Conservation (phyloP, 2,113 vertebrate genomes). For the Sardina pilchardus region DNA sequence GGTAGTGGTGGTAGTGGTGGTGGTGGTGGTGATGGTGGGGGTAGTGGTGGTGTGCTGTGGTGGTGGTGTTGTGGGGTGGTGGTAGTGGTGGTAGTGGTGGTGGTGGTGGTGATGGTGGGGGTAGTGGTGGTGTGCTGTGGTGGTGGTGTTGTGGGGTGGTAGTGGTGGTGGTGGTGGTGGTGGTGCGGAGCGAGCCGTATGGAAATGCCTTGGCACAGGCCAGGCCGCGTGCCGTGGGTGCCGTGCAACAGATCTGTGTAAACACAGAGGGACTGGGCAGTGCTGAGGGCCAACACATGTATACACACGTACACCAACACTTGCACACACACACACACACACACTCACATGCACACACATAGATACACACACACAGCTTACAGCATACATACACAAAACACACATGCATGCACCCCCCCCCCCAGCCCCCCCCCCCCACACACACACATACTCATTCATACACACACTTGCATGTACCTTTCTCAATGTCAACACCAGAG, state of each 20-base stretch:
- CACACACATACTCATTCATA: background rate
- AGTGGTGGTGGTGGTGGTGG: too few relatives aligned
- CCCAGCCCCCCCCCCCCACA: too few relatives aligned
- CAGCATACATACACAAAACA: background rate
- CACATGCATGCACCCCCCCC: too few relatives aligned
- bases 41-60: background rate
- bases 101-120: slow-evolving; percentile 25
- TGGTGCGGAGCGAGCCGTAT: slow-evolving; percentile 47
- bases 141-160: background rate
- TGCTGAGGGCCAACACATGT: background rate
- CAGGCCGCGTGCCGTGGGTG: slow-evolving; percentile 34
- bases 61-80: background rate
- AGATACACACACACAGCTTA: background rate
- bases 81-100: slow-evolving; percentile 20
- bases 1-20: slow-evolving; percentile 20
- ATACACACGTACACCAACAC: background rate
- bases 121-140: background rate
- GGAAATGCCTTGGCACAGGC: slow-evolving; percentile 41
- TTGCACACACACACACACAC: background rate
- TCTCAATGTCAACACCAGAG: background rate
- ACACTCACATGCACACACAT: background rate
- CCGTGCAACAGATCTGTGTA: slow-evolving; percentile 38
- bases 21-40: too few relatives aligned
- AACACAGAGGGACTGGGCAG: slow-evolving; percentile 38
- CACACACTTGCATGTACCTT: background rate